Evolutionary conservation across 2,888 invertebrate species (phyloP), one percentile per base, ranked within the genome.

Genomic region (Tetanocera ferruginea): DNA sequence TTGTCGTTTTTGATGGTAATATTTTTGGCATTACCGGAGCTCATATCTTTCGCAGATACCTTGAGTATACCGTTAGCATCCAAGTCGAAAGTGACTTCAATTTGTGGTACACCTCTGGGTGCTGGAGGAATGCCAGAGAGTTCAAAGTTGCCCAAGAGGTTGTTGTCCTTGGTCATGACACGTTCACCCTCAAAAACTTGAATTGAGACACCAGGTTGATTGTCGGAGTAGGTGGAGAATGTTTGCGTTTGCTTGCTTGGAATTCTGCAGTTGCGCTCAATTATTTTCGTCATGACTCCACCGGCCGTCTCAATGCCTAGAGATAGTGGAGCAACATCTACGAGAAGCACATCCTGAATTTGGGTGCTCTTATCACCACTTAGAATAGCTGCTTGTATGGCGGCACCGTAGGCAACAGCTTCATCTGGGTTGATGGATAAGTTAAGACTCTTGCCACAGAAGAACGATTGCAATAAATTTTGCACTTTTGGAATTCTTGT

Each of bases 61-160:
- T 96, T 96, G 80, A 98, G 91, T 90, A 98, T 98, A 87, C 98
- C 98, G 90, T 98, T 97, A 66, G 97, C 97, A 86, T 98, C 97
- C 85, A 94, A 93, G 72, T 87, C 87, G 87, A 95, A 95, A 52
- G 95, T 95, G 28, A 95, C 95, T 88, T 95, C 97, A 90, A 93
- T 96, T 90, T 93, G 96, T 81, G 93, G 97, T 82, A 94, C 97
- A 87, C 94, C 98, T 83, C 93, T 95, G 80, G 94, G 98, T 88
- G 95, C 95, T 25, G 98, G 97, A 2, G 98, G 97, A 86, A 98
- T 98, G 52, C 97, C 98, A 25, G 96, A 95, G 76, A 98, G 92
- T 89, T 98, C 97, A 90, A 99, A 99, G 89, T 97, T 98, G 79
- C 98, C 98, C 81, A 98, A 92, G 52, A 97, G 91, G 90, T 98